Evolutionary conservation across 2,113 vertebrate species (phyloP), one percentile per base, ranked within the genome.

Genomic region (Vireo altiloquus): DNA sequence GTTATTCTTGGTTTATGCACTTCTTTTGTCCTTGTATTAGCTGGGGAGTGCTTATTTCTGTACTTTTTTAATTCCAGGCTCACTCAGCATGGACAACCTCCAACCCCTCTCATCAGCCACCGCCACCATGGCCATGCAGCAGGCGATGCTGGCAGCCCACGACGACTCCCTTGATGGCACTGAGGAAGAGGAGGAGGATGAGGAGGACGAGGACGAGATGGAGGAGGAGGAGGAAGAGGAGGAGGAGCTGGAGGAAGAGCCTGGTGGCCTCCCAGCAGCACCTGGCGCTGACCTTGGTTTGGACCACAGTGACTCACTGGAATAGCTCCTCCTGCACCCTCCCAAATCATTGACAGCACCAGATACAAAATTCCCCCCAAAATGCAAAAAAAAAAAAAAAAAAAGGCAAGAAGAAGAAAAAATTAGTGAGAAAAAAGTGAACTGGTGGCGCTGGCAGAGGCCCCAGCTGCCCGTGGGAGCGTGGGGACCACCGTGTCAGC

Each of bases 121-220:
- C 0, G 99, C 99, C 96, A 99, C 99, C 42, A 98, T 99, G 96
- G 99, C 99, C 91, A 99, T 99, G 99, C 99, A 99, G 98, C 99
- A 99, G 87, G 99, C 99, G 21, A 99, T 99, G 99, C 98, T 99
- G 97, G 99, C 97, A 0, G 99, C 98, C 61, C 98, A 98, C 0
- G 99, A 99, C 0, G 99, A 99, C 97, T 99, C 99, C 44, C 98
- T 99, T 72, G 99, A 99, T 1, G 99, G 99, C 90, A 99, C 99
- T 0, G 98, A 99, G 63, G 99, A 99, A 13, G 98, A 99, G 68
- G 99, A 99, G 21, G 98, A 98, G 6, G 99, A 98, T 1, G 98
- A 99, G 49, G 98, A 98, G 44, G 90, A 98, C 1, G 97, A 98
- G 80, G 93, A 98, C 0, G 98, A 98, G 31, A 95, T 98, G 89